Percentiles rank a stretch among this genome's conserved stretches.
Evolutionary conservation across 2,888 invertebrate genomes (phyloP).

Genomic region (Sinohyriopsis cumingii): DNA sequence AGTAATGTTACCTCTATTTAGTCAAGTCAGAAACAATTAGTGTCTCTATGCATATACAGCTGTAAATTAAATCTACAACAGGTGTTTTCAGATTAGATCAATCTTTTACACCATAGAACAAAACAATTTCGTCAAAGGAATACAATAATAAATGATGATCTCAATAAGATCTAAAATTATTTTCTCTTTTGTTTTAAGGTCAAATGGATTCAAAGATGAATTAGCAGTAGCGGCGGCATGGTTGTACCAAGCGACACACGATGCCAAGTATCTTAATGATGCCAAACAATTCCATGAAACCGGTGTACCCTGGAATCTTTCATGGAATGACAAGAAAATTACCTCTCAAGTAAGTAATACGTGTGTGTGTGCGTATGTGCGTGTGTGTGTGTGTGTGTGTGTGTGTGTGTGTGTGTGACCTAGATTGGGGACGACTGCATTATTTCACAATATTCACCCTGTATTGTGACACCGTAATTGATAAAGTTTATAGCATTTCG

Average conservation of each 20-base stretch:
- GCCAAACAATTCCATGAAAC: slow-evolving; percentile 47
- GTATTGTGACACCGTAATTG: too few relatives aligned
- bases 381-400: neutral
- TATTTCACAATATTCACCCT: too few relatives aligned
- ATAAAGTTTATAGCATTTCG: too few relatives aligned
- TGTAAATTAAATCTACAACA: too few relatives aligned
- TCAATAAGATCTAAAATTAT: neutral
- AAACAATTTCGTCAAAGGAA: too few relatives aligned
- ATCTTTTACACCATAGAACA: too few relatives aligned
- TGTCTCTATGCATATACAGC: too few relatives aligned
- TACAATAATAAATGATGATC: neutral
- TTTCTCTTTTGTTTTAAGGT: slow-evolving; percentile 28
- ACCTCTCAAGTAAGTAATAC: slow-evolving; percentile 39
- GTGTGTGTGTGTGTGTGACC: neutral
- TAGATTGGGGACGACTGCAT: neutral
- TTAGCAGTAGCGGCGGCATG: slow-evolving; percentile 56
- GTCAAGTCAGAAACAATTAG: too few relatives aligned
- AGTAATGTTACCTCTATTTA: too few relatives aligned
- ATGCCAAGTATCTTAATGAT: slow-evolving; percentile 50
- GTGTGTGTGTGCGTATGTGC: slow-evolving; percentile 15
- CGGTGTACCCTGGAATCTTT: slow-evolving; percentile 50
- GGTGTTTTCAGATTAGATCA: too few relatives aligned
- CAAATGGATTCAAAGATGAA: slow-evolving; percentile 57
- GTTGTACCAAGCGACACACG: slow-evolving; percentile 59
- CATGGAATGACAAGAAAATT: slow-evolving; percentile 60